phyloP scores from a whole-genome alignment of 1,140 invertebrate species.

The Matsumurasca onukii region DNA sequence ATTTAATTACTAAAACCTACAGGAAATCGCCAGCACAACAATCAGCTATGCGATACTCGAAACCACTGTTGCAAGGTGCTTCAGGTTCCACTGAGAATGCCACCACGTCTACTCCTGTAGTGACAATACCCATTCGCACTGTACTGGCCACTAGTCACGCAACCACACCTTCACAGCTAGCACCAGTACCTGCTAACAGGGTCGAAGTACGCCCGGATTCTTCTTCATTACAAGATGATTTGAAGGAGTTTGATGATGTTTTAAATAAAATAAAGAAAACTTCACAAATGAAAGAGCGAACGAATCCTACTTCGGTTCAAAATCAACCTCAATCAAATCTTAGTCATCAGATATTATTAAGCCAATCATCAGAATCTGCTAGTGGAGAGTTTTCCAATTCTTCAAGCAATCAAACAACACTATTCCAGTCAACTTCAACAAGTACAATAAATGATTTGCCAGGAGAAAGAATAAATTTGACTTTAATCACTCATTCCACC shows the following conservation, averaged over 20 bases:
- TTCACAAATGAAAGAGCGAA: constrained; percentile 58
- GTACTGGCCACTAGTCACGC: constrained; percentile 49
- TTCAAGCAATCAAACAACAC: constrained; percentile 25
- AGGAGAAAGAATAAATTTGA: constrained; percentile 38
- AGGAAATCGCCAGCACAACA: constrained; percentile 28
- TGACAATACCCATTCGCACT: constrained; percentile 42
- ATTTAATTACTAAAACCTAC: neutral
- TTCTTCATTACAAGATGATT: constrained; percentile 68
- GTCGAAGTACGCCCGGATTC: constrained; percentile 37
- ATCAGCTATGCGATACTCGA: constrained; percentile 48
- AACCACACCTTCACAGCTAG: constrained; percentile 45
- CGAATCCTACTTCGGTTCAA: constrained; percentile 53
- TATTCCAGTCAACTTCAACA: constrained; percentile 34
- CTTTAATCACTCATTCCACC: constrained; percentile 35
- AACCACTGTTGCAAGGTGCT: constrained; percentile 55
- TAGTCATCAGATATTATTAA: constrained; percentile 30
- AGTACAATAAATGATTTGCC: constrained; percentile 36
- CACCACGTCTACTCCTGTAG: constrained; percentile 46
- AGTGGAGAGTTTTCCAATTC: constrained; percentile 28
- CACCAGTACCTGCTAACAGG: constrained; percentile 42
- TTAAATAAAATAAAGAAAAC: constrained; percentile 64
- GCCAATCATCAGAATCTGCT: constrained; percentile 22
- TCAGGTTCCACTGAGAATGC: constrained; percentile 28
- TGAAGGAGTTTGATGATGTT: constrained; percentile 80
- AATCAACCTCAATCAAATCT: constrained; percentile 30